Evolutionary conservation across 2,113 vertebrate genomes (phyloP).

Genomic region (Zeus faber): DNA sequence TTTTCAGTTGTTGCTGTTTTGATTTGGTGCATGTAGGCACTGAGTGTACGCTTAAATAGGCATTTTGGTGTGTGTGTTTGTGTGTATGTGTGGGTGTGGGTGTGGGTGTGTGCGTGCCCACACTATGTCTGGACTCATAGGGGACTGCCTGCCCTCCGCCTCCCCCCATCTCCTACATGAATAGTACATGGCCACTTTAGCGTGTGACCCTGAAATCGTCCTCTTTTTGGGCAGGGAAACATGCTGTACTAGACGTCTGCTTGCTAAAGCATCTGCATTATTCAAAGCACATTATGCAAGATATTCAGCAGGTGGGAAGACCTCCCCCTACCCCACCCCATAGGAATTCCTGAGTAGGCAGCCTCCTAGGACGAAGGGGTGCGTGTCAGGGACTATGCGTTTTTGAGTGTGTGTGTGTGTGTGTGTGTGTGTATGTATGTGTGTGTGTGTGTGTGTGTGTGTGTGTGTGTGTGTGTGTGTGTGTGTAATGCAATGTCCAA

Average conservation of each 20-base stretch:
- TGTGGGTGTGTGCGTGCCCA: background rate
- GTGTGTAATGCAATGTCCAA: conserved; percentile 16
- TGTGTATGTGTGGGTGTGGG: background rate
- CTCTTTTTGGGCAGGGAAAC: conserved; percentile 32
- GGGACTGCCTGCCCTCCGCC: background rate
- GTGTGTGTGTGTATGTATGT: background rate
- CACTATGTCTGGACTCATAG: background rate
- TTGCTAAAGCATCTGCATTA: conserved; percentile 38
- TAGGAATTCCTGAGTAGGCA: conserved; percentile 33
- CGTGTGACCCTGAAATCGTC: conserved; percentile 32
- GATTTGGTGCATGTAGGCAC: background rate
- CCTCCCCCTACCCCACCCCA: background rate
- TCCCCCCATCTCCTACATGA: conserved; percentile 6
- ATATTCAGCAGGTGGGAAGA: conserved; percentile 37
- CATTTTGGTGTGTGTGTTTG: background rate
- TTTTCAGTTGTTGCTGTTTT: too few relatives aligned
- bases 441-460: conserved; percentile 13
- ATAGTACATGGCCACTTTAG: conserved; percentile 25
- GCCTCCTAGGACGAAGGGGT: conserved; percentile 11
- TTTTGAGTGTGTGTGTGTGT: background rate
- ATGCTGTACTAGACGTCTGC: conserved; percentile 27
- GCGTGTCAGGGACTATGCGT: background rate
- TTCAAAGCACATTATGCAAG: conserved; percentile 47
- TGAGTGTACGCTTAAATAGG: background rate
- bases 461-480: conserved; percentile 13